Base-by-base conservation (phyloP, 2,113 vertebrate genomes). In the Neotoma lepida region DNA sequence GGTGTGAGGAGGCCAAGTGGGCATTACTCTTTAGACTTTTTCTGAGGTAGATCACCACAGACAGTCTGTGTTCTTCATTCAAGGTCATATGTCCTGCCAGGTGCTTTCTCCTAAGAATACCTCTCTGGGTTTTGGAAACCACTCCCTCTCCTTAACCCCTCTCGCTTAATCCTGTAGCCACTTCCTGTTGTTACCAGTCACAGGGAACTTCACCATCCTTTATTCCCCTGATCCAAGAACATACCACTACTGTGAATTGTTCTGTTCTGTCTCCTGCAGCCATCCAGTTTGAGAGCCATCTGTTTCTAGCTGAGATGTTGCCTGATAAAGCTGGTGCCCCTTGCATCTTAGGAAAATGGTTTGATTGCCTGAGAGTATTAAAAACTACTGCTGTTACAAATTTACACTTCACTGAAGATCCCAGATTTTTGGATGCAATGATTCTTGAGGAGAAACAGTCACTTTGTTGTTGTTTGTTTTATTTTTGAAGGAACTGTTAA, bases 321-420 rank as follows among this genome's bases (percentile, higher is more conserved):
- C 73, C n/a, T 68, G 49, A 74, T 66, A 84, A 6, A 87, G 46
- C 86, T 77, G 66, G 20, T 94, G 44, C 81, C 85, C 28, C 4
- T 64, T 49, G 4, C 61, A 85, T 74, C 46, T 44, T 58, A 13
- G 39, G 93, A 10, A 56, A 82, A 9, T 95, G 56, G 63, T 87
- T 93, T 84, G 61, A 91, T 85, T 92, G 68, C 68, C 46, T 61
- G 51, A n/a, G 6, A 76, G 26, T 88, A 78, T 91, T 71, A 77
- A 93, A 93, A 91, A 82, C 17, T 51, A 82, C 46, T 89, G 54
- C 92, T 95, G 92, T 73, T 94, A 84, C 17, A 93, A 56, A 93
- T 96, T 96, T 93, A 80, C 28, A 91, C 74, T 89, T 30, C 78
- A 82, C 17, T 56, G 74, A 76, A 91, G 51, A 70, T 82, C 87